phyloP scores from a whole-genome alignment of 2,888 invertebrate species.

The Portevinia maculata region DNA sequence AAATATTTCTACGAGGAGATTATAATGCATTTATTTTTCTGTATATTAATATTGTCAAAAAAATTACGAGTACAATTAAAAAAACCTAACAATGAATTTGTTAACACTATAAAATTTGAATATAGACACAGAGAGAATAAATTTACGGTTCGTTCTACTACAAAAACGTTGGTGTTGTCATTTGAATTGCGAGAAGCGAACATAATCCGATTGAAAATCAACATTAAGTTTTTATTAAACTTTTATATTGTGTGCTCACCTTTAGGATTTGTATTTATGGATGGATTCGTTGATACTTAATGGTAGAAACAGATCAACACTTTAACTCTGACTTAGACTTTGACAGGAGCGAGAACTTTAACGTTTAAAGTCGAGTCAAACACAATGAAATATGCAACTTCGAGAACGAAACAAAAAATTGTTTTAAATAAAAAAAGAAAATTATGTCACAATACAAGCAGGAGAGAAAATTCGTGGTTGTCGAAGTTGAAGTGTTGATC shows the following conservation, averaged over 20 bases:
- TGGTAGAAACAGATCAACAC: too few species aligned
- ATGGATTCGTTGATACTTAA: too few species aligned
- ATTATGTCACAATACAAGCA: too few species aligned
- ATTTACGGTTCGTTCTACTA: slow-evolving; percentile 26
- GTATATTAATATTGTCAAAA: slow-evolving; percentile 4
- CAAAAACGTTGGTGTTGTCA: slow-evolving; percentile 30
- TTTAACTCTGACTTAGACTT: too few species aligned
- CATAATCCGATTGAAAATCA: slow-evolving; percentile 15
- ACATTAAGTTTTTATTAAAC: slow-evolving; percentile 11
- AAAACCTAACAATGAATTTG: slow-evolving; percentile 56
- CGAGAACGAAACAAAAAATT: too few species aligned
- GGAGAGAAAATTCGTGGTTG: too few species aligned
- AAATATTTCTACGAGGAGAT: slow-evolving; percentile 27
- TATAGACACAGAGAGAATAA: slow-evolving; percentile 37
- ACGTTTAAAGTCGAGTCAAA: too few species aligned
- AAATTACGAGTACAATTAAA: slow-evolving; percentile 24
- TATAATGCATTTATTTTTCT: neutral
- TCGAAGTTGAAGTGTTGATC: too few species aligned
- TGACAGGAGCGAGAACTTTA: too few species aligned
- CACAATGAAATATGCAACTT: too few species aligned
- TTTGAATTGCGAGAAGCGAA: slow-evolving; percentile 42
- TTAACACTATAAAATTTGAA: slow-evolving; percentile 28
- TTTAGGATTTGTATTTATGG: slow-evolving; percentile 19
- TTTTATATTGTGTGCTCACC: slow-evolving; percentile 41
- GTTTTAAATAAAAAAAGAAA: too few species aligned